Conservation (phyloP, 2,888 invertebrate species). For the Rhaphigaster nebulosa region DNA sequence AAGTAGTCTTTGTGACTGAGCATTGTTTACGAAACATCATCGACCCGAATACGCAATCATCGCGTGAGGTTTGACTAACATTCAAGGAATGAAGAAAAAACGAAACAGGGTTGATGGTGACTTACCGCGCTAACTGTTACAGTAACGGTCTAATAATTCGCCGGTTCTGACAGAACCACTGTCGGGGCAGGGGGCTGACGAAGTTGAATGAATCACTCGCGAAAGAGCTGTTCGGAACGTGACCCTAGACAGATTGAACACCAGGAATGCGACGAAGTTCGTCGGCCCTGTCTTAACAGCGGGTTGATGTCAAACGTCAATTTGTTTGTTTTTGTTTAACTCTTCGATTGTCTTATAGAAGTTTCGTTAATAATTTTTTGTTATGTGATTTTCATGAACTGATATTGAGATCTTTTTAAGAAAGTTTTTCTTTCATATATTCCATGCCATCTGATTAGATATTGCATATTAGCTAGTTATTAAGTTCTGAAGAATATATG, state of each 20-base stretch:
- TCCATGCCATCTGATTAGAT: too few relatives aligned
- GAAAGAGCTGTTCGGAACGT: not conserved
- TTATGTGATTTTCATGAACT: too few relatives aligned
- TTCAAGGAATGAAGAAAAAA: not conserved
- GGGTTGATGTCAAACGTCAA: not conserved
- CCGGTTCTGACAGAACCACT: not conserved
- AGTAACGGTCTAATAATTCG: slow-evolving; percentile 29
- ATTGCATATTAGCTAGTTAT: too few relatives aligned
- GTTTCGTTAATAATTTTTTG: too few relatives aligned
- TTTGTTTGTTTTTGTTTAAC: too few relatives aligned
- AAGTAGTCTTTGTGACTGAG: not conserved
- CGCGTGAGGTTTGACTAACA: slow-evolving; percentile 5
- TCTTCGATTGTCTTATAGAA: too few relatives aligned
- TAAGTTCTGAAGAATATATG: too few relatives aligned
- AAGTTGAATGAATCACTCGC: not conserved
- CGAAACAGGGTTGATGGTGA: slow-evolving; percentile 2
- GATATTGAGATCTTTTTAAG: too few relatives aligned
- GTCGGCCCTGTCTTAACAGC: not conserved
- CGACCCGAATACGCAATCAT: not conserved
- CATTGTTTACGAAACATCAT: not conserved
- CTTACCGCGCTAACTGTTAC: slow-evolving; percentile 22
- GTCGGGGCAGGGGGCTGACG: not conserved
- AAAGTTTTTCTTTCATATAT: too few relatives aligned
- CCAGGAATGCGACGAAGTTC: not conserved
- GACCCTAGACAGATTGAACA: not conserved